Conservation (phyloP, 2,888 invertebrate genomes). For the Conistra vaccinii region DNA sequence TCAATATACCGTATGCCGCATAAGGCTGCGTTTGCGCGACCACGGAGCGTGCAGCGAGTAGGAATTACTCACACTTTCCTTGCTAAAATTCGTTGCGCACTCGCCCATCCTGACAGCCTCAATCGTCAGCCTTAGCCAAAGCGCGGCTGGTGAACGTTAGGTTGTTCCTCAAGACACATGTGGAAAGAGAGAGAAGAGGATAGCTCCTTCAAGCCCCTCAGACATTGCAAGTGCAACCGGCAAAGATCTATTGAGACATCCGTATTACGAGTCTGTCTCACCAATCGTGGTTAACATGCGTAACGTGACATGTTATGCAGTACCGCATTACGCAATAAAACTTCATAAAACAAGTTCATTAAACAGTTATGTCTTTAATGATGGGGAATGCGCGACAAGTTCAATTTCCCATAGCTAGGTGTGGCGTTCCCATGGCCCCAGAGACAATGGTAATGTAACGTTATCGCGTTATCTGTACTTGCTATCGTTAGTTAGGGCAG, state of each 20-base stretch:
- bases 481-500: constrained; percentile 57
- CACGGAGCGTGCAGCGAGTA: constrained; percentile 50
- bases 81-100: background rate
- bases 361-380: constrained; percentile 69
- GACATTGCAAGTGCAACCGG: constrained; percentile 2
- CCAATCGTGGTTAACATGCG: constrained; percentile 33
- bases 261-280: constrained; percentile 8
- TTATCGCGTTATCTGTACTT: constrained; percentile 57
- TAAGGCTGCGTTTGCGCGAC: constrained; percentile 41
- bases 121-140: background rate
- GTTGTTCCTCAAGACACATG: background rate
- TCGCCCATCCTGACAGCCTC: background rate
- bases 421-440: constrained; percentile 74
- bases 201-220: constrained; percentile 14
- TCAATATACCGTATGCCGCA: constrained; percentile 60
- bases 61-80: constrained; percentile 27
- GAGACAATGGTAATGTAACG: constrained; percentile 75
- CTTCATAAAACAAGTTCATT: constrained; percentile 59
- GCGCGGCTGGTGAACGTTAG: no score
- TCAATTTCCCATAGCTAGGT: constrained; percentile 72
- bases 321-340: constrained; percentile 59
- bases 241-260: constrained; percentile 28
- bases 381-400: constrained; percentile 66
- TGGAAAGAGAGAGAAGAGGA: background rate
- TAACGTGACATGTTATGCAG: constrained; percentile 26